Conservation (phyloP, 2,888 invertebrate genomes). For the Adineta ricciae region DNA sequence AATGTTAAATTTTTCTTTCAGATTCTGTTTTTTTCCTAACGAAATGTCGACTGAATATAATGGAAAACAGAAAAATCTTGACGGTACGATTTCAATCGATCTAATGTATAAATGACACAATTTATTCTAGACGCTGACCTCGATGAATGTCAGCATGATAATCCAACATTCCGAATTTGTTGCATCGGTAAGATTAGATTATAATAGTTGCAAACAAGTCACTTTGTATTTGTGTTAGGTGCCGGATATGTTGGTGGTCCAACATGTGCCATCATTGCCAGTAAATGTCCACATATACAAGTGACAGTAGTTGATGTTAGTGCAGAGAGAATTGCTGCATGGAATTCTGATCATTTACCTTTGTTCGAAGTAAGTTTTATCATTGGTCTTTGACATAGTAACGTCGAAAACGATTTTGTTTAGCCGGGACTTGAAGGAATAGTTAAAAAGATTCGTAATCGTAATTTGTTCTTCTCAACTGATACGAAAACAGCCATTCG, state of each 20-base stretch:
- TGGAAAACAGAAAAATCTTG: background rate
- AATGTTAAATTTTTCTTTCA: background rate
- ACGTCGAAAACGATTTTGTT: slow-evolving; percentile 38
- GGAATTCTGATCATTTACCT: slow-evolving; percentile 95
- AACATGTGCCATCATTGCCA: slow-evolving; percentile 89
- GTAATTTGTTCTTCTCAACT: slow-evolving; percentile 84
- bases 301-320: slow-evolving; percentile 94
- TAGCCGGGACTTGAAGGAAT: slow-evolving; percentile 85
- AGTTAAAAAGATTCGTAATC: slow-evolving; percentile 72
- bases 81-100: background rate
- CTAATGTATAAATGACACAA: background rate
- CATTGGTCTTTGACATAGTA: background rate
- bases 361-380: slow-evolving; percentile 71
- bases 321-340: slow-evolving; percentile 76
- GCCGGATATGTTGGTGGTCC: slow-evolving; percentile 99
- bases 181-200: background rate
- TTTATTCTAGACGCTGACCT: background rate
- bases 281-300: slow-evolving; percentile 83
- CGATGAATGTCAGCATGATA: background rate
- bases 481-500: slow-evolving; percentile 75
- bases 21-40: background rate
- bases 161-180: slow-evolving; percentile 14
- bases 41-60: background rate
- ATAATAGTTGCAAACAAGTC: background rate
- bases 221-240: slow-evolving; percentile 53